phyloP scores from a whole-genome alignment of 2,888 invertebrate species.

The Griposia aprilina region DNA sequence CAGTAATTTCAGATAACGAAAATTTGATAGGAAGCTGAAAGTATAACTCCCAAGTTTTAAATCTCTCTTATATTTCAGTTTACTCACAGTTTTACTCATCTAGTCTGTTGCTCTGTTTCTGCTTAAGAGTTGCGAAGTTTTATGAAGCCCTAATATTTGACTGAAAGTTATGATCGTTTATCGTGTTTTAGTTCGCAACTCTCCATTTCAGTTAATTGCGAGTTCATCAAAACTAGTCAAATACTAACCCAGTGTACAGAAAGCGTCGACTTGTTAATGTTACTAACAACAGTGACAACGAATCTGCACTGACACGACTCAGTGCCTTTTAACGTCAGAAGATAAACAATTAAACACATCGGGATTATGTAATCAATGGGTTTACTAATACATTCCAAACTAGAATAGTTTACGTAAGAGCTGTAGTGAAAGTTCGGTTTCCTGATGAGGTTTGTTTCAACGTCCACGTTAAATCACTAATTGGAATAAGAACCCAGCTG shows the following conservation, averaged over 20 bases:
- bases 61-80: neutral
- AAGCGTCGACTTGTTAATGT: neutral
- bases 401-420: constrained; percentile 10
- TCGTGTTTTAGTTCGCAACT: neutral
- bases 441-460: neutral
- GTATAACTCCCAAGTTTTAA: neutral
- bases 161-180: neutral
- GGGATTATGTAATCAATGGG: constrained; percentile 9
- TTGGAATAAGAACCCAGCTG: neutral
- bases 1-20: neutral
- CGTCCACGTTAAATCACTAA: neutral
- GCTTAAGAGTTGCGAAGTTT: neutral
- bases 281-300: neutral
- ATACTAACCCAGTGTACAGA: neutral
- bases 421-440: constrained; percentile 11
- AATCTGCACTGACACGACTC: constrained; percentile 8
- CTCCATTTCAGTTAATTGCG: neutral
- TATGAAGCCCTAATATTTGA: neutral
- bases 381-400: constrained; percentile 21
- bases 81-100: neutral
- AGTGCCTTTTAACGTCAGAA: constrained; percentile 8
- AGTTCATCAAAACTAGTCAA: constrained; percentile 4
- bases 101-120: neutral
- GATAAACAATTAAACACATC: constrained; percentile 25
- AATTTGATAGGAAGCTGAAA: neutral